Evolutionary conservation across 2,888 invertebrate species (phyloP).

Genomic region (Panzeria rudis): DNA sequence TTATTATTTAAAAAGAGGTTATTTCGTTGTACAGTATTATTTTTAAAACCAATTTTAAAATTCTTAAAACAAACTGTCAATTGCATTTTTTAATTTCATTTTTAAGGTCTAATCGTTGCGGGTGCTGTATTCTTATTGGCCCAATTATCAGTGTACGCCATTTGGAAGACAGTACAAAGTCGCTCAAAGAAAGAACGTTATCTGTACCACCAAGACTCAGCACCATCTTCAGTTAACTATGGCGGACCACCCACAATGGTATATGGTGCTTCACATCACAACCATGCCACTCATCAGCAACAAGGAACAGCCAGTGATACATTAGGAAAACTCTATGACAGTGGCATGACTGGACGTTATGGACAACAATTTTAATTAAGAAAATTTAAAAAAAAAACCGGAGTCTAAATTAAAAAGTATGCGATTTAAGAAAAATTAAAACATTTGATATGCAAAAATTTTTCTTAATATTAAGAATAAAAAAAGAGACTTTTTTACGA

Average conservation of each 20-base stretch:
- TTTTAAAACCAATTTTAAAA: too few relatives aligned
- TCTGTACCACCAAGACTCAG: constrained; percentile 79
- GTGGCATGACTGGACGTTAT: constrained; percentile 89
- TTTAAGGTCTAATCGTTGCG: constrained; percentile 91
- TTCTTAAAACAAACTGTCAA: too few relatives aligned
- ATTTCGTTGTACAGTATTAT: too few relatives aligned
- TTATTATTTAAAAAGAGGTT: too few relatives aligned
- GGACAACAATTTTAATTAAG: constrained; percentile 81
- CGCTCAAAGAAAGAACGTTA: constrained; percentile 81
- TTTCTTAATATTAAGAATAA: constrained; percentile 20
- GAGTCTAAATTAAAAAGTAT: constrained; percentile 18
- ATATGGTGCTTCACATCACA: constrained; percentile 77
- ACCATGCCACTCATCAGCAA: constrained; percentile 75
- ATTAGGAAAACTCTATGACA: constrained; percentile 94
- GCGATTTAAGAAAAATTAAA: constrained; percentile 33
- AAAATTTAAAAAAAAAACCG: constrained; percentile 1
- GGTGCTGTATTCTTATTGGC: constrained; percentile 94
- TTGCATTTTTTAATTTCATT: neutral
- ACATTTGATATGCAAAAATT: constrained; percentile 58
- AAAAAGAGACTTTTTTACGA: constrained; percentile 63
- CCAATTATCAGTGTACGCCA: constrained; percentile 93
- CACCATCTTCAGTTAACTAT: constrained; percentile 78
- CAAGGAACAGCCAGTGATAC: constrained; percentile 88
- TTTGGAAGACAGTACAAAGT: constrained; percentile 88
- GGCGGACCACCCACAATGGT: constrained; percentile 79